phyloP scores from a whole-genome alignment of 2,113 vertebrate genomes.

The Prietella phreatophila region DNA sequence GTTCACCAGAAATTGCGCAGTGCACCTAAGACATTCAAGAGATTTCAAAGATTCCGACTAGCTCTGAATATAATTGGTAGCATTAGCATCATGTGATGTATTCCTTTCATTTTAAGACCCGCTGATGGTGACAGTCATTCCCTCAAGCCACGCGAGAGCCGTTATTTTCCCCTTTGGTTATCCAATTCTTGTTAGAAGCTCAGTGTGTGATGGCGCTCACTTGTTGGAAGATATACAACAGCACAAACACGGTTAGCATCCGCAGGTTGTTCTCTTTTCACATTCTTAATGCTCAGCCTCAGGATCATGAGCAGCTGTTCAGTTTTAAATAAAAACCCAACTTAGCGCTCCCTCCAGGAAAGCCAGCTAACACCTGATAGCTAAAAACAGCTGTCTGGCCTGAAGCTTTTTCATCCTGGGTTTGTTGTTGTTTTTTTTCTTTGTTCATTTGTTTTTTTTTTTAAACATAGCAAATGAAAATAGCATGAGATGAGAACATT shows the following conservation, averaged over 20 bases:
- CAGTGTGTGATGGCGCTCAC: slow-evolving; percentile 57
- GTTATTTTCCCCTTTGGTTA: slow-evolving; percentile 47
- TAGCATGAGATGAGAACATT: background rate
- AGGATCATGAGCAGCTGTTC: slow-evolving; percentile 66
- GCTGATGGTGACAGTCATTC: slow-evolving; percentile 4
- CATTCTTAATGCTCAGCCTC: slow-evolving; percentile 60
- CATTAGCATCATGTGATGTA: background rate
- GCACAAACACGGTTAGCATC: slow-evolving; percentile 58
- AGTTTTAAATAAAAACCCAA: slow-evolving; percentile 68
- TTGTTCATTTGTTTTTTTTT: background rate
- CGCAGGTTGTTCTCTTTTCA: slow-evolving; percentile 42
- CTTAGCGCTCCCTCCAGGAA: slow-evolving; percentile 49
- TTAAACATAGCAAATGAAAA: too few species aligned
- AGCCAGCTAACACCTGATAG: slow-evolving; percentile 49
- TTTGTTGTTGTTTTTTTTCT: background rate
- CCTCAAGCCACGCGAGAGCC: slow-evolving; percentile 18
- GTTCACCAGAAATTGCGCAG: background rate
- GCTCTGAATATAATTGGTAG: background rate
- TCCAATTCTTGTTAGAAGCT: slow-evolving; percentile 65
- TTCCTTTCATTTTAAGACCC: slow-evolving; percentile 24
- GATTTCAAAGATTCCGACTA: background rate
- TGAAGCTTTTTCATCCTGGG: background rate
- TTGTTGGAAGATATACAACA: slow-evolving; percentile 68
- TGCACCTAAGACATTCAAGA: background rate
- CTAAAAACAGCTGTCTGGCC: slow-evolving; percentile 59